Percentiles rank a stretch among this genome's conserved stretches.
These are phyloP conservation scores for Heliangelus exortis DNA, from an alignment of 2,797 vertebrate species.

Conservation along the genomic window DNA sequence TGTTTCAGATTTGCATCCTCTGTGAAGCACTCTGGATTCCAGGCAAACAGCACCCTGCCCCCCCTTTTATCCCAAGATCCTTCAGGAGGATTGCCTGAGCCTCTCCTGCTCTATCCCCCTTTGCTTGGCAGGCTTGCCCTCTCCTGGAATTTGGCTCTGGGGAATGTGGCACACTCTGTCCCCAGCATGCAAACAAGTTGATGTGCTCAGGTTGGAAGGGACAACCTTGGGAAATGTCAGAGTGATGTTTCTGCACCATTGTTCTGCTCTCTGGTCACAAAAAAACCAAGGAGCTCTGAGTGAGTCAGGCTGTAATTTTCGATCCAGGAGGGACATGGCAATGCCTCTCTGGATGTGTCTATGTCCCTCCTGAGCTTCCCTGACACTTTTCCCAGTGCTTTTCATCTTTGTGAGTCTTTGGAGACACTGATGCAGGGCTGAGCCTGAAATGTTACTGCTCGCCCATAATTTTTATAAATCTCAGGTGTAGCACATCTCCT, in stretches of 20 bases:
- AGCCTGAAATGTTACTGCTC: constrained; percentile 6
- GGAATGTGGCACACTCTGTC: background rate
- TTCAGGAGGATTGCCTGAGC: background rate
- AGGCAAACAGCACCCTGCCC: background rate
- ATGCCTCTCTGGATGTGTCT: background rate
- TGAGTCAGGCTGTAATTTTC: background rate
- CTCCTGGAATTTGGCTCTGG: background rate
- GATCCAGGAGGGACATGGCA: background rate
- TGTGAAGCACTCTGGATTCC: background rate
- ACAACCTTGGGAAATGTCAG: constrained; percentile 28
- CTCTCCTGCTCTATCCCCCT: background rate
- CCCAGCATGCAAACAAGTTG: background rate
- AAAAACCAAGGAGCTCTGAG: background rate
- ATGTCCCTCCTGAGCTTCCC: background rate
- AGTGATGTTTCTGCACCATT: background rate
- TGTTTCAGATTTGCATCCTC: background rate
- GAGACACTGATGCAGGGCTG: background rate
- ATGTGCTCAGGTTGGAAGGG: background rate
- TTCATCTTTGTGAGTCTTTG: background rate
- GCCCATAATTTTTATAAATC: background rate
- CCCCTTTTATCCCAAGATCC: background rate
- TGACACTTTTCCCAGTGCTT: background rate
- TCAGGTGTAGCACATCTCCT: background rate
- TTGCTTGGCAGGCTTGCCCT: background rate
- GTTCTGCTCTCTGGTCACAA: background rate